Conservation (phyloP, 2,888 invertebrate genomes). For the Drosophila macrothrix region DNA sequence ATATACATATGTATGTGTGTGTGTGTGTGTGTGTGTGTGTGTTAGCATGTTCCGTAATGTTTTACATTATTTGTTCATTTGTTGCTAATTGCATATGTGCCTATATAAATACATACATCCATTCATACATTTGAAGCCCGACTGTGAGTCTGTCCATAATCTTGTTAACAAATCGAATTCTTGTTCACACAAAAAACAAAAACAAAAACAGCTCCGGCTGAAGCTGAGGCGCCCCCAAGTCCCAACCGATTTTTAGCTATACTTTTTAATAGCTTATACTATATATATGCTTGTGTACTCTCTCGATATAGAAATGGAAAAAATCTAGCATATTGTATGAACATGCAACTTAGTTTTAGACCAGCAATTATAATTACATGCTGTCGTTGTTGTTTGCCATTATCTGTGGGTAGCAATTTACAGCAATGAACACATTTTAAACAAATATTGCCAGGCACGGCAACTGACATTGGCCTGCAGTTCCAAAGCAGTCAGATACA, state of each 20-base stretch:
- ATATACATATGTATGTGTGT: background rate
- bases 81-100: slow-evolving; percentile 61
- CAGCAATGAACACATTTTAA: slow-evolving; percentile 72
- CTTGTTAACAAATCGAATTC: slow-evolving; percentile 85
- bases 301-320: slow-evolving; percentile 1
- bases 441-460: slow-evolving; percentile 78
- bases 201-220: slow-evolving; percentile 34
- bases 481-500: background rate
- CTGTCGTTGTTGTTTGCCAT: slow-evolving; percentile 45
- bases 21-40: slow-evolving; percentile 57
- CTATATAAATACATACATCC: background rate
- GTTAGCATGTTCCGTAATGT: slow-evolving; percentile 69
- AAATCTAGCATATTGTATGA: slow-evolving; percentile 28
- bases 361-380: slow-evolving; percentile 59
- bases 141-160: slow-evolving; percentile 65
- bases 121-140: slow-evolving; percentile 5
- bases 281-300: slow-evolving; percentile 21
- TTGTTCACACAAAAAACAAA: slow-evolving; percentile 84
- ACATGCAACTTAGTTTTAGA: slow-evolving; percentile 73
- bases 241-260: slow-evolving; percentile 34
- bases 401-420: slow-evolving; percentile 77
- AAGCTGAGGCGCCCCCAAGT: slow-evolving; percentile 5
- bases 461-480: slow-evolving; percentile 66
- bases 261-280: slow-evolving; percentile 7
- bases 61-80: slow-evolving; percentile 67